These are phyloP conservation scores for Nothoprocta perdicaria DNA, from an alignment of 2,113 vertebrate genomes.

Conservation along the genomic window DNA sequence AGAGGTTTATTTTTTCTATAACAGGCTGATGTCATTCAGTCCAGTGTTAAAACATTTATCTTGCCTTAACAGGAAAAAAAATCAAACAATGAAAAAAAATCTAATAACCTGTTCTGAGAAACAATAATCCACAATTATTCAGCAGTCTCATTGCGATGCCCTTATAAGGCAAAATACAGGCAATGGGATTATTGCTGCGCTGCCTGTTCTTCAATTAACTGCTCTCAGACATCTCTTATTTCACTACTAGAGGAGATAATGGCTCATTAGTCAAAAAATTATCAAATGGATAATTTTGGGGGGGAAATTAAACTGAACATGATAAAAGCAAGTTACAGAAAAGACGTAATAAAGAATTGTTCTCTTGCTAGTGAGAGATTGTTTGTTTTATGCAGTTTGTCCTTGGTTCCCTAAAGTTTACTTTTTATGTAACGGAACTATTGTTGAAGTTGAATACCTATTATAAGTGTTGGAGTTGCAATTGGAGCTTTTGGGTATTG, in stretches of 20 bases:
- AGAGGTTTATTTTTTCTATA: not conserved
- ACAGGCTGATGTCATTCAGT: not conserved
- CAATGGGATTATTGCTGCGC: not conserved
- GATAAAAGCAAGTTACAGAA: not conserved
- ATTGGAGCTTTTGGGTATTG: not conserved
- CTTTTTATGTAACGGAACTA: not conserved
- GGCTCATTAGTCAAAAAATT: not conserved
- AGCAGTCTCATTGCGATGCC: not conserved
- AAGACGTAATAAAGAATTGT: not conserved
- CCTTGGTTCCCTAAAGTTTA: not conserved
- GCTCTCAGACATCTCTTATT: not conserved
- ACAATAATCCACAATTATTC: not conserved
- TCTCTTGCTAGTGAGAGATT: not conserved
- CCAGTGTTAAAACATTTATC: not conserved
- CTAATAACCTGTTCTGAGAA: not conserved
- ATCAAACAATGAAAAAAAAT: not conserved
- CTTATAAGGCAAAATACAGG: not conserved
- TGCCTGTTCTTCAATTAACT: not conserved
- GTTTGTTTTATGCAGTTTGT: not conserved
- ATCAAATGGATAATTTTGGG: no score
- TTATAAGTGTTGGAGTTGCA: not conserved
- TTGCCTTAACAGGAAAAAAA: not conserved
- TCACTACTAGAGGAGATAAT: conserved; percentile 1
- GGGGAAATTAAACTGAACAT: not conserved
- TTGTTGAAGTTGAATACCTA: not conserved